Evolutionary conservation across 2,888 invertebrate species (phyloP), one percentile per base, ranked within the genome.

Genomic region (Liposcelis brunnea): DNA sequence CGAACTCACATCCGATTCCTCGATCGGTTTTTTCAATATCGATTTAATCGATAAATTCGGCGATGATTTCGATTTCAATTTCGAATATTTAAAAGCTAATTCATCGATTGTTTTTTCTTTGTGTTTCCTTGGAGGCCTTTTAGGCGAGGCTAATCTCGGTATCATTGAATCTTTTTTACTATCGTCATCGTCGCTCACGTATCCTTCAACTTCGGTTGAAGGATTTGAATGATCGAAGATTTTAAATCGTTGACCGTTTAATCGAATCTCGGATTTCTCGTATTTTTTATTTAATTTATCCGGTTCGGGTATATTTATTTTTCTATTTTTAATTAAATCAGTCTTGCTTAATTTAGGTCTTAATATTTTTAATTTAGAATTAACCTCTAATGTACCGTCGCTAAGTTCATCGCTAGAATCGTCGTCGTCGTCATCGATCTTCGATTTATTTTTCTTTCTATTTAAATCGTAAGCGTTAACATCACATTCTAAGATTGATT

Each of bases 401-500:
- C 40, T 40, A 6, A 31, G 40, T 19, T 48, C 50, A 2, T 45
- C 40, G 14, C 42, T 47, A 14, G 47, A 40, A 14, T 51, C 49
- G n/a, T 45, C 47, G 11, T 50, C 47, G 67, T 68, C 48, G 47
- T 48, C 42, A 50, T 51, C 15, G 67, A 65, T 52, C 65, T 65
- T 46, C 68, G 64, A 51, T 64, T 70, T 52, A 72, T 67, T 49
- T 63, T 66, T 57, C 72, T 69, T 21, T 70, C 63, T 51, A 74
- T 65, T 75, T 57, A 86, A 68, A 52, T 83, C 80, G 59, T 86
- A 86, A 2, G 86, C 84, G 62, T 85, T 86, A 34, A 86, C 80
- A 59, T 81, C 76, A 64, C 85, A 86, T 54, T 83, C 80, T 35
- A 86, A 65, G 51, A 86, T 86, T 14, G 85, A 85, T 52, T 74